These are phyloP conservation scores for Hesperia comma DNA, from an alignment of 2,888 invertebrate species.

Conservation along the genomic window DNA sequence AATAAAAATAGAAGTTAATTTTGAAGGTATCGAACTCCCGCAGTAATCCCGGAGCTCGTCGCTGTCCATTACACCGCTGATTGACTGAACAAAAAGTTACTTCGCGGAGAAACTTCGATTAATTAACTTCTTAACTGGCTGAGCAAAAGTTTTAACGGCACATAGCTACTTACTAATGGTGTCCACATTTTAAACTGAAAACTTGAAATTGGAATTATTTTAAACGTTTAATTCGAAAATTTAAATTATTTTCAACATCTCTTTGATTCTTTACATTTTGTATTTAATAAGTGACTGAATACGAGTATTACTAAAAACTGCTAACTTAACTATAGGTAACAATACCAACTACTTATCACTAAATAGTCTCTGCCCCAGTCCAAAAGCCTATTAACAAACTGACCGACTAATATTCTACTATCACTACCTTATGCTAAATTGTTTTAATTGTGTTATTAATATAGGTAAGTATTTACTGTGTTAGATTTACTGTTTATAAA, in stretches of 20 bases:
- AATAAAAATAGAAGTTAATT: background rate
- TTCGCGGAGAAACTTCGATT: slow-evolving; percentile 50
- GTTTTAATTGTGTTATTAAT: too few relatives aligned
- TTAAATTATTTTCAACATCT: slow-evolving; percentile 1
- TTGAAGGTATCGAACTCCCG: background rate
- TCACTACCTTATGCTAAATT: too few relatives aligned
- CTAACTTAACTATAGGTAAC: too few relatives aligned
- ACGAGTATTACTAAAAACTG: too few relatives aligned
- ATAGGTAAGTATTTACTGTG: too few relatives aligned
- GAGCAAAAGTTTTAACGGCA: slow-evolving; percentile 39
- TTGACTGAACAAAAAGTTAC: slow-evolving; percentile 47
- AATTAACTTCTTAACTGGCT: slow-evolving; percentile 55
- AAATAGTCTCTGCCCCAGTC: too few relatives aligned
- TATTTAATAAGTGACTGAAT: too few relatives aligned
- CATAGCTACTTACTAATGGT: slow-evolving; percentile 22
- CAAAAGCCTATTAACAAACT: too few relatives aligned
- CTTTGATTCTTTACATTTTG: background rate
- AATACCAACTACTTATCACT: too few relatives aligned
- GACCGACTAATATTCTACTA: too few relatives aligned
- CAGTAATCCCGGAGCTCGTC: slow-evolving; percentile 4
- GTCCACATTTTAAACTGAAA: slow-evolving; percentile 38
- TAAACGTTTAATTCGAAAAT: slow-evolving; percentile 41
- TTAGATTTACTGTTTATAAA: too few relatives aligned
- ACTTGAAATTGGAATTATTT: slow-evolving; percentile 38
- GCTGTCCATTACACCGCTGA: slow-evolving; percentile 33